These are phyloP conservation scores for Nasua narica DNA, from an alignment of 2,797 vertebrate species.

Conservation along the genomic window DNA sequence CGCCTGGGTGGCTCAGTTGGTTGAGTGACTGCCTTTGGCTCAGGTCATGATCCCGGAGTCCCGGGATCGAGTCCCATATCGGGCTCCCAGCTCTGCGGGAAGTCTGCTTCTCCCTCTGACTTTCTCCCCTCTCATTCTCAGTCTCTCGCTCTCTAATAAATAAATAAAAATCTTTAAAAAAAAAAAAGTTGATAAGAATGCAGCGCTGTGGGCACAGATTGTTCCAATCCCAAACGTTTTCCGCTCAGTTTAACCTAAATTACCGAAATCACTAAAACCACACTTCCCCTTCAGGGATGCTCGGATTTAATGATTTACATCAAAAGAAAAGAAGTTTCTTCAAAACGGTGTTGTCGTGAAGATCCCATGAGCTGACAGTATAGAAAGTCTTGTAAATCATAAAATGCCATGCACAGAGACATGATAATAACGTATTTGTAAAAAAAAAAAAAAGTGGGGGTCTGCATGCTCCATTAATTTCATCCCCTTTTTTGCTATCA, in stretches of 20 bases:
- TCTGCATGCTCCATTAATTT: background rate
- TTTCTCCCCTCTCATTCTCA: too few relatives aligned
- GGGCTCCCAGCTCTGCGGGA: too few relatives aligned
- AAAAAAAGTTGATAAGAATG: background rate
- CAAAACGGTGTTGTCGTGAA: background rate
- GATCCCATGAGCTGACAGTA: background rate
- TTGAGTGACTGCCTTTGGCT: too few relatives aligned
- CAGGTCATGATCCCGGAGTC: too few relatives aligned
- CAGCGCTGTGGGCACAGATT: too few relatives aligned
- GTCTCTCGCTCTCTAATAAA: too few relatives aligned
- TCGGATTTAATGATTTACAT: background rate
- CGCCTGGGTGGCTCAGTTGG: too few relatives aligned
- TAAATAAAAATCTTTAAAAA: too few relatives aligned
- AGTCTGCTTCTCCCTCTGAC: too few relatives aligned
- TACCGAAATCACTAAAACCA: background rate
- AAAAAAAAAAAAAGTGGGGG: background rate
- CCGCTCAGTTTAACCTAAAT: background rate
- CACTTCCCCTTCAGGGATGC: background rate
- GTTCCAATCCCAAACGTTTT: background rate
- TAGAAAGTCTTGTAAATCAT: background rate
- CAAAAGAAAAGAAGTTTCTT: background rate
- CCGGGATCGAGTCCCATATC: too few relatives aligned
- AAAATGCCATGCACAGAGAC: background rate
- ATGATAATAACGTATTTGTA: background rate
- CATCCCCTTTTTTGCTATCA: background rate